Conservation (phyloP, 2,797 vertebrate genomes). For the Nannoperca australis region DNA sequence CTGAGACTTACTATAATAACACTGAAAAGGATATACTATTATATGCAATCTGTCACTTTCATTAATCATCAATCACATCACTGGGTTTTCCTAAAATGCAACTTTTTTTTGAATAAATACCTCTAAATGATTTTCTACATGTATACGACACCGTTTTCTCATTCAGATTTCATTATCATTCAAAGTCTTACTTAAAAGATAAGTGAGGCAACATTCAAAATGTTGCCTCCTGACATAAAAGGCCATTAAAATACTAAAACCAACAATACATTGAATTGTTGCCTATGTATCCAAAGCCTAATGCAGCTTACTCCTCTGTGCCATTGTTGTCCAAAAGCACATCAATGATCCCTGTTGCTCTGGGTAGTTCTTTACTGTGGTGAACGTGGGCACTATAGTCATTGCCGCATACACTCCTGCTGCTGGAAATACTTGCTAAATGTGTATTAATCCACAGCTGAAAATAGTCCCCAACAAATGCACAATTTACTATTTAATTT, state of each 20-base stretch:
- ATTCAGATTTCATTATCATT: neutral
- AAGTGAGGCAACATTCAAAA: too few species aligned
- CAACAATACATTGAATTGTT: neutral
- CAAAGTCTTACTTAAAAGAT: too few species aligned
- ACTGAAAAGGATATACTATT: neutral
- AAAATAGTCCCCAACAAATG: constrained; percentile 7
- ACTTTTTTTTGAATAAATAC: neutral
- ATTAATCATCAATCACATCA: constrained; percentile 13
- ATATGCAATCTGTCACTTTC: neutral
- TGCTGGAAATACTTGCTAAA: constrained; percentile 4
- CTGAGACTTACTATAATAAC: neutral
- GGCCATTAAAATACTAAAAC: too few species aligned
- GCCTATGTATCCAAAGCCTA: neutral
- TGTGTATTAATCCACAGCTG: neutral
- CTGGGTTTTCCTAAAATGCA: constrained; percentile 8
- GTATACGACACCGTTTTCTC: neutral
- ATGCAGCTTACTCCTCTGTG: neutral
- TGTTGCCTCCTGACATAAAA: neutral
- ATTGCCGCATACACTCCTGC: neutral
- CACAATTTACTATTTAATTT: too few species aligned
- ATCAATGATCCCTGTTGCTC: too few species aligned
- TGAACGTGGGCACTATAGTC: neutral
- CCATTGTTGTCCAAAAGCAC: neutral
- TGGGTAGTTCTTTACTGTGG: too few species aligned
- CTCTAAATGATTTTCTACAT: neutral